phyloP scores from a whole-genome alignment of 2,888 invertebrate species.

The Desoria tigrina region DNA sequence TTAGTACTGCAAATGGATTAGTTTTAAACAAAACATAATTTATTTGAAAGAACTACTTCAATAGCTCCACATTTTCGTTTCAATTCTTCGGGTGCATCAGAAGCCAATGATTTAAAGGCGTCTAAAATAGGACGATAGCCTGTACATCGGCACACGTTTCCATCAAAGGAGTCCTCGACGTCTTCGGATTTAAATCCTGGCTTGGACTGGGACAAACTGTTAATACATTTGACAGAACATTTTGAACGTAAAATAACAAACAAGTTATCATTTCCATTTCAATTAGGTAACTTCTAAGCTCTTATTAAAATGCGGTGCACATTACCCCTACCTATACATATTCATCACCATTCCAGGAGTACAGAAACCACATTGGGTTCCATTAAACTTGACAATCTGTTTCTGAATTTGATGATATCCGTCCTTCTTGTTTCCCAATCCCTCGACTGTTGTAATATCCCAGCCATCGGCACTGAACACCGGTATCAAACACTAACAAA shows the following conservation, averaged over 20 bases:
- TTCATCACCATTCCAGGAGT: conserved; percentile 75
- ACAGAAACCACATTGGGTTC: conserved; percentile 60
- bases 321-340: conserved; percentile 57
- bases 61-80: conserved; percentile 56
- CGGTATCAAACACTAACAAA: conserved; percentile 65
- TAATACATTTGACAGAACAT: too few species aligned
- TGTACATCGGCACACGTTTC: conserved; percentile 70
- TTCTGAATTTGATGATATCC: conserved; percentile 72
- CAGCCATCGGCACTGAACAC: conserved; percentile 67
- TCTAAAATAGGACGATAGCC: conserved; percentile 72
- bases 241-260: too few species aligned
- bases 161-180: conserved; percentile 69
- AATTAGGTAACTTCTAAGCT: background rate
- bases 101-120: conserved; percentile 72
- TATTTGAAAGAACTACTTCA: background rate
- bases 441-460: conserved; percentile 73
- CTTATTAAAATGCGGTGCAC: too few species aligned
- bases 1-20: background rate
- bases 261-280: background rate
- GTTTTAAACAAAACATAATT: conserved; percentile 1
- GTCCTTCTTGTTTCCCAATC: conserved; percentile 66
- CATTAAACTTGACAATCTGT: conserved; percentile 63
- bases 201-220: conserved; percentile 37
- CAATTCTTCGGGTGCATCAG: conserved; percentile 62
- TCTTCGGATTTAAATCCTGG: conserved; percentile 64